Percentiles rank a stretch among this genome's conserved stretches.
phyloP scores from a whole-genome alignment of 2,113 vertebrate genomes.

The Macrotis lagotis region DNA sequence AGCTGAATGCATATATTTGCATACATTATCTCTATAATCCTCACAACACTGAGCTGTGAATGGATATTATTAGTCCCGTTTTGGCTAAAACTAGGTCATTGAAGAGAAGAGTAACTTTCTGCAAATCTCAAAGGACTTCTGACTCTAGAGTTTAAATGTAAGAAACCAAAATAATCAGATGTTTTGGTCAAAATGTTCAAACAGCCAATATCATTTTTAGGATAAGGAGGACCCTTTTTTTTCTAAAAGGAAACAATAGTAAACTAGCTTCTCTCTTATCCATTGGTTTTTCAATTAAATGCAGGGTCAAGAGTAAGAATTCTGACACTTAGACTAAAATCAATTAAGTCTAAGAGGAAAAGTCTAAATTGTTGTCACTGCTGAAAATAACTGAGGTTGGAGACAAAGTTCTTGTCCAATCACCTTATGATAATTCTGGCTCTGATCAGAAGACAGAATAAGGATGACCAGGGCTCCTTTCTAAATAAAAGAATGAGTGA shows the following conservation, averaged over 20 bases:
- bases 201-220: background rate
- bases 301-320: background rate
- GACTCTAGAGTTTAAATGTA: background rate
- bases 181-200: background rate
- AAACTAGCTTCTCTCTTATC: background rate
- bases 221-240: background rate
- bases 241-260: background rate
- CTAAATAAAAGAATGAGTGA: too few relatives aligned
- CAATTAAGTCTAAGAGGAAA: background rate
- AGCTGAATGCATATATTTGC: background rate
- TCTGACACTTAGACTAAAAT: background rate
- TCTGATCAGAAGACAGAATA: too few relatives aligned
- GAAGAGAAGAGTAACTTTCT: conserved; percentile 3
- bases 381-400: background rate
- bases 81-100: conserved; percentile 45
- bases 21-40: conserved; percentile 1
- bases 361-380: background rate
- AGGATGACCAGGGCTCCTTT: too few relatives aligned
- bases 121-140: background rate
- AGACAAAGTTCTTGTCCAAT: background rate
- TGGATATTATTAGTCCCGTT: conserved; percentile 23
- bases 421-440: too few relatives aligned
- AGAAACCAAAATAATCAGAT: background rate
- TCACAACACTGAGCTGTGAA: conserved; percentile 1
- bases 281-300: background rate